These are phyloP conservation scores for Gobio gobio DNA, from an alignment of 2,113 vertebrate genomes.

Conservation along the genomic window DNA sequence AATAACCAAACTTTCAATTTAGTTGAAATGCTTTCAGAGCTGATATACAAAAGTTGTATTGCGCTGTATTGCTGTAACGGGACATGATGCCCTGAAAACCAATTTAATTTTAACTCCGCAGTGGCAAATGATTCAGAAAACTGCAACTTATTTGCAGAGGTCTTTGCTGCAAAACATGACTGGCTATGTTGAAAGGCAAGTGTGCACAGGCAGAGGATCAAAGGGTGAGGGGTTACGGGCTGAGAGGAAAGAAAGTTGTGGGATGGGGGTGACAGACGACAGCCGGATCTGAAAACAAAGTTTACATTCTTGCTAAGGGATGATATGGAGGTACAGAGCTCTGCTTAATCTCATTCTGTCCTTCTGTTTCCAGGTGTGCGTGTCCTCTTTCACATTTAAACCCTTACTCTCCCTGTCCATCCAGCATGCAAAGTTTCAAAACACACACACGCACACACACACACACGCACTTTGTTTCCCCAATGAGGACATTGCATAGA, in stretches of 20 bases:
- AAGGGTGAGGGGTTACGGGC: conserved; percentile 33
- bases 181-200: conserved; percentile 34
- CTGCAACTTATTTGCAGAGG: not conserved
- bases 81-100: not conserved
- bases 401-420: conserved; percentile 14
- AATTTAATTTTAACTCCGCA: not conserved
- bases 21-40: not conserved
- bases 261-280: conserved; percentile 37
- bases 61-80: no score
- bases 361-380: conserved; percentile 52
- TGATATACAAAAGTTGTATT: no score
- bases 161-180: conserved; percentile 1
- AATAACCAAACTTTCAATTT: not conserved
- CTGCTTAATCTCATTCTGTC: conserved; percentile 45
- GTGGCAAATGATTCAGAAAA: not conserved
- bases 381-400: conserved; percentile 42
- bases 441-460: conserved; percentile 9
- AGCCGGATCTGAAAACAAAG: conserved; percentile 40
- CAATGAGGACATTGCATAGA: no score
- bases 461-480: not conserved
- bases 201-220: conserved; percentile 50
- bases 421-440: conserved; percentile 49
- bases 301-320: conserved; percentile 66
- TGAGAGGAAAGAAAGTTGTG: conserved; percentile 33
- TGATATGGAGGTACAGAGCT: conserved; percentile 51